Conservation (phyloP, 2,113 vertebrate species). For the Malurus cyaneus region DNA sequence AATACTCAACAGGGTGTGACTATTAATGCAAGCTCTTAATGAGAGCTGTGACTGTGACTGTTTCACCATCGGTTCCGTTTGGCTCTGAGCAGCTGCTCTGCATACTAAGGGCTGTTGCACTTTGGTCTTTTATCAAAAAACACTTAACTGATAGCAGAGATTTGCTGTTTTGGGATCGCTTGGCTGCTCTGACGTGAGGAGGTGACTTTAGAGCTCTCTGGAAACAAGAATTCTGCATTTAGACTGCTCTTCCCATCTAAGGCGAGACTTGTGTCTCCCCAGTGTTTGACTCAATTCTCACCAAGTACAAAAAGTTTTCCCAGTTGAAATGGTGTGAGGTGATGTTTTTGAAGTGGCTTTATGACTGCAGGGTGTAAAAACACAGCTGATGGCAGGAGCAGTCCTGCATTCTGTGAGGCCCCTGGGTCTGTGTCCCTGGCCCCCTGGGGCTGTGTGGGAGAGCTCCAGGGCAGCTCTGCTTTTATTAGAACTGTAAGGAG, state of each 20-base stretch:
- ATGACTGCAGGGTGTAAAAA: not conserved
- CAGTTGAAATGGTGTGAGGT: not conserved
- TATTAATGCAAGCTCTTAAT: not conserved
- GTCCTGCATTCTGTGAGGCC: not conserved
- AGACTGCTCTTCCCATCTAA: not conserved
- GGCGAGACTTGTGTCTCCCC: not conserved
- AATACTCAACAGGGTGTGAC: not conserved
- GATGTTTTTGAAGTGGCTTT: not conserved
- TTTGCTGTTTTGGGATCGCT: not conserved
- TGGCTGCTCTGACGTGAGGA: not conserved
- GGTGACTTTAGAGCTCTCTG: not conserved
- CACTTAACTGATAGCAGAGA: not conserved
- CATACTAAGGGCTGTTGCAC: not conserved
- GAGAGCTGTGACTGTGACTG: not conserved
- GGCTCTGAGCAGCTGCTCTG: conserved; percentile 36
- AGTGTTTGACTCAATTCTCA: accelerated
- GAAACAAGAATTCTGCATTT: not conserved
- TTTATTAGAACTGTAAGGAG: not conserved
- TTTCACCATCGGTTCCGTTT: not conserved
- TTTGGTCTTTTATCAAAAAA: not conserved
- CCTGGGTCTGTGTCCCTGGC: not conserved
- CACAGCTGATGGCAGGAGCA: not conserved
- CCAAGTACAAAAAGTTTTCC: not conserved
- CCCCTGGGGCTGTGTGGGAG: not conserved
- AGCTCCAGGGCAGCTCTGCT: too few relatives aligned